Conservation (phyloP, 2,888 invertebrate genomes). For the Tanypteryx hageni region DNA sequence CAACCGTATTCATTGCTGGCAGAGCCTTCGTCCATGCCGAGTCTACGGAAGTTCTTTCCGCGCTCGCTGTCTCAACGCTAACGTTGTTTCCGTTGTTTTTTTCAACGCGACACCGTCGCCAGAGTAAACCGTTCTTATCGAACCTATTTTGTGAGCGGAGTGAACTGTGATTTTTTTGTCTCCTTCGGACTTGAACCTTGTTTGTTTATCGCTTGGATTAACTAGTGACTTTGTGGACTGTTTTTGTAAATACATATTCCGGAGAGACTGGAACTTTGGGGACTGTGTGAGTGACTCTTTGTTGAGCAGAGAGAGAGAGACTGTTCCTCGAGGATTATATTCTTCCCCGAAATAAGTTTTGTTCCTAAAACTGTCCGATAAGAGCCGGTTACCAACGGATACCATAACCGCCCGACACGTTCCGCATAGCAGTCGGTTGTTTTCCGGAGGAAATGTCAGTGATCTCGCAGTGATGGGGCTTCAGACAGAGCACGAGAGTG, state of each 20-base stretch:
- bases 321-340: neutral
- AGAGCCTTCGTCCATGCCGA: constrained; percentile 29
- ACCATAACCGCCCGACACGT: neutral
- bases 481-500: constrained; percentile 87
- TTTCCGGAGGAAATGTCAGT: constrained; percentile 21
- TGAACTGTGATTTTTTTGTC: neutral
- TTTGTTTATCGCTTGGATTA: neutral
- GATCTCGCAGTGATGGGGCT: constrained; percentile 76
- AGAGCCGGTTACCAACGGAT: neutral
- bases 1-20: constrained; percentile 46
- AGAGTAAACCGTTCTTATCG: neutral
- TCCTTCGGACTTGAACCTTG: too few relatives aligned
- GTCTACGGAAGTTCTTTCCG: neutral
- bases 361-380: neutral
- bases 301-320: neutral
- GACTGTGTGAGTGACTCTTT: too few relatives aligned
- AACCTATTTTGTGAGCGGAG: neutral
- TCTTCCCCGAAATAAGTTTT: neutral
- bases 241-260: neutral
- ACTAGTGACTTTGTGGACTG: constrained; percentile 2
- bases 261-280: neutral
- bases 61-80: neutral
- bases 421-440: neutral
- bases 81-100: neutral
- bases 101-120: neutral